Conservation (phyloP, 1,140 invertebrate genomes). For the Mycetomoellerius zeteki region DNA sequence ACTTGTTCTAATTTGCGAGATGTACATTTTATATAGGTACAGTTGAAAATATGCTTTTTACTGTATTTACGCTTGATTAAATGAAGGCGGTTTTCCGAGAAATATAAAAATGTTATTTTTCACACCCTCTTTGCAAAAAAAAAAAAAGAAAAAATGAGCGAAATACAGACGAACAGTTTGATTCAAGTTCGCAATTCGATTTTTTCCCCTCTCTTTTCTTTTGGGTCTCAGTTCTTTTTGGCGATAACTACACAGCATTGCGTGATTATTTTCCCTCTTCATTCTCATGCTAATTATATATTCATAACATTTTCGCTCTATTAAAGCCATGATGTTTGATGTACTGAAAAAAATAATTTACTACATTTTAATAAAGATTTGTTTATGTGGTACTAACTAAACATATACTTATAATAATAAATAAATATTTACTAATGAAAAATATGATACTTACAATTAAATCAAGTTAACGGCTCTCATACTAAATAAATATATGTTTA, state of each 20-base stretch:
- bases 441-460: too few relatives aligned
- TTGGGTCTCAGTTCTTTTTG: neutral
- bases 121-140: neutral
- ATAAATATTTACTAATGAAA: too few relatives aligned
- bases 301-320: slow-evolving; percentile 9
- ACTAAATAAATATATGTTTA: too few relatives aligned
- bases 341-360: too few relatives aligned
- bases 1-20: neutral
- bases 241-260: slow-evolving; percentile 5
- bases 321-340: neutral
- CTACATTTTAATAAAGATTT: too few relatives aligned
- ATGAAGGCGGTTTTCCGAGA: neutral
- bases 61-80: slow-evolving; percentile 4
- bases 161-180: neutral
- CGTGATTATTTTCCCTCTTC: neutral
- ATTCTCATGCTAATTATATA: neutral
- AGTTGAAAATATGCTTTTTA: neutral
- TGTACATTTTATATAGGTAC: slow-evolving; percentile 6
- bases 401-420: too few relatives aligned
- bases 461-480: too few relatives aligned
- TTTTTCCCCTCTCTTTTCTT: neutral
- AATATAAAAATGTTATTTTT: slow-evolving; percentile 20
- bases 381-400: too few relatives aligned
- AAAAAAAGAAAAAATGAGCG: neutral
- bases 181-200: neutral